These are phyloP conservation scores for Muricea muricata DNA, from an alignment of 92 coral and sea anemone genomes.

Conservation along the genomic window DNA sequence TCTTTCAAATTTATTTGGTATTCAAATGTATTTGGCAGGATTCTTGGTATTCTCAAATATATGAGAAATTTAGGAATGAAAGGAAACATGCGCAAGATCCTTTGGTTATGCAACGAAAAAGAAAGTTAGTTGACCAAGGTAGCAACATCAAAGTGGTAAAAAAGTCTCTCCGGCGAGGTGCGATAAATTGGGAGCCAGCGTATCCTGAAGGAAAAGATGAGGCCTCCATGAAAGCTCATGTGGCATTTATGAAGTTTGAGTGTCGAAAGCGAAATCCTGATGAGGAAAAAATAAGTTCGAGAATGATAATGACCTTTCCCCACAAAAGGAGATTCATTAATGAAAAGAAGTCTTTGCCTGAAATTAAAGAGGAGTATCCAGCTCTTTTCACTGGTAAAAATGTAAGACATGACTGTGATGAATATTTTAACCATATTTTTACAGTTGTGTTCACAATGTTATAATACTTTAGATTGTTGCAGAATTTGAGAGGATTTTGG, in stretches of 20 bases:
- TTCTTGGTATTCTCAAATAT: conserved; percentile 66
- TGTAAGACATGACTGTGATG: too few species aligned
- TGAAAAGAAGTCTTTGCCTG: conserved; percentile 22
- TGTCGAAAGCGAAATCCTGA: conserved; percentile 42
- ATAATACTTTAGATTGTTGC: too few species aligned
- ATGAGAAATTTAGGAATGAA: conserved; percentile 71
- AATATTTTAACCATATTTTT: neutral
- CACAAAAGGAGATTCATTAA: conserved; percentile 54
- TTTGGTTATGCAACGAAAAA: conserved; percentile 65
- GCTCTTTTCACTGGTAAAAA: conserved; percentile 61
- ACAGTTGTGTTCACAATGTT: neutral
- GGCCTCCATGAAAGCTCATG: conserved; percentile 55
- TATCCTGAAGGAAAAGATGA: conserved; percentile 76
- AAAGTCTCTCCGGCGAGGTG: conserved; percentile 49
- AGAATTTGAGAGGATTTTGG: too few species aligned
- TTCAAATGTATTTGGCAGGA: too few species aligned
- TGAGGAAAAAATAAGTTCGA: conserved; percentile 34
- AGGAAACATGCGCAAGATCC: conserved; percentile 56
- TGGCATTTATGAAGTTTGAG: conserved; percentile 51
- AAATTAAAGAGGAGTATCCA: conserved; percentile 62
- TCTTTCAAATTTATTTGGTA: neutral
- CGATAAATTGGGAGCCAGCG: conserved; percentile 65
- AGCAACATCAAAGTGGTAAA: too few species aligned
- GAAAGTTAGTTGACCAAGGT: too few species aligned
- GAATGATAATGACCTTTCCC: conserved; percentile 68